Base-by-base conservation (phyloP, 2,797 vertebrate genomes). In the Helostoma temminkii region DNA sequence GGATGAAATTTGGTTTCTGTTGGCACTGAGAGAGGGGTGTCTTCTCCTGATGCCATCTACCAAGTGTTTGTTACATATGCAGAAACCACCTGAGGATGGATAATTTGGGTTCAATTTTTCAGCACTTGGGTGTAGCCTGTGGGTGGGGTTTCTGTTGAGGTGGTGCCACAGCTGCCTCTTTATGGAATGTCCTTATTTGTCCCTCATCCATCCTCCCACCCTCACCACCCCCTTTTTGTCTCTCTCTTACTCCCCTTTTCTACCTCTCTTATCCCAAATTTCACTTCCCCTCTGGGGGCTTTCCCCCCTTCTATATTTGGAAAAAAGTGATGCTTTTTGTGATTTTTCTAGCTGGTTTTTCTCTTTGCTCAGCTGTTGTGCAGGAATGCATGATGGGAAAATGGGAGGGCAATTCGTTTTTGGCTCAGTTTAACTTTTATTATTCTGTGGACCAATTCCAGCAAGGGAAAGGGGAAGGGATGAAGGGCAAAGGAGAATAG, bases 391-490 rank as follows among this genome's bases (percentile, higher is more conserved):
- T 90, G 78, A 82, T 85, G 80, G 81, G 30, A 88, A 86, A 79
- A 66, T 54, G 45, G 78, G 82, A 76, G 80, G 72, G 64, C 71
- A 71, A 58, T 70, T 71, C 10, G 36, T 78, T 81, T 85, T 84
- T 82, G 78, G 84, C 78, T 83, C 78, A 56, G 47, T 74, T 80
- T 50, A 81, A 71, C 69, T 82, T 89, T 83, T 88, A 68, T 84
- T 86, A 66, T 87, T 92, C 81, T 93, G 91, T 92, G 93, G 93
- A 93, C 91, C 91, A 93, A 91, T 91, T 88, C 85, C 85, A 89
- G 84, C 88, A 86, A 88, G 85, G 71, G 50, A 43, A 74, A 21
- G 71, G 66, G 81, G 19, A 61, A 68, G 54, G 79, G 71, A 26
- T 28, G 39, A 50, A 63, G 83, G 81, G 80, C 2, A 6, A 37